Conservation (phyloP, 2,797 vertebrate genomes). For the Xyrichtys novacula region DNA sequence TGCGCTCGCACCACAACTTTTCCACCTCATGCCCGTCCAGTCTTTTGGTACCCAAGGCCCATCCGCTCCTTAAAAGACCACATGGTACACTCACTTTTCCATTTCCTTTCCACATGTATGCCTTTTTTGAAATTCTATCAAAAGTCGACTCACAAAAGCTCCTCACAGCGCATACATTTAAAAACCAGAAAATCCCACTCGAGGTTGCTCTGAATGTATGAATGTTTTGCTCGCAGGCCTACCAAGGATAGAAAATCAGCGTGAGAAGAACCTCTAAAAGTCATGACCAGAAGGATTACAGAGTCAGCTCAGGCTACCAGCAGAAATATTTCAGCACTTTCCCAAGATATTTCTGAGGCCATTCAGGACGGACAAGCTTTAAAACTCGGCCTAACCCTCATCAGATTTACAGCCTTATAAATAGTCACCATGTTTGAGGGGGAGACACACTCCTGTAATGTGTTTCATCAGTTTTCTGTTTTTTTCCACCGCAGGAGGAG, state of each 20-base stretch:
- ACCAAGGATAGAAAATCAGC: constrained; percentile 46
- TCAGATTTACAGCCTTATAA: constrained; percentile 63
- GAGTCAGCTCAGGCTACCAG: constrained; percentile 33
- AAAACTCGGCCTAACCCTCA: constrained; percentile 64
- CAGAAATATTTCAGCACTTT: constrained; percentile 54
- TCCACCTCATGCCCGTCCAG: neutral
- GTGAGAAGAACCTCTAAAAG: constrained; percentile 53
- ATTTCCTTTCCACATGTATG: constrained; percentile 41
- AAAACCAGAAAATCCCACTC: constrained; percentile 61
- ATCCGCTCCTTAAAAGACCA: constrained; percentile 26
- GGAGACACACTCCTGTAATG: constrained; percentile 23
- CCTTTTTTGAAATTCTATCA: constrained; percentile 48
- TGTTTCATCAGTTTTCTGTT: constrained; percentile 47
- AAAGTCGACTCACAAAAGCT: constrained; percentile 35
- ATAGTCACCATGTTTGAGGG: constrained; percentile 46
- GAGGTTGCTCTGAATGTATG: constrained; percentile 38
- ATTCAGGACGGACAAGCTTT: constrained; percentile 61
- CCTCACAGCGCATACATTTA: constrained; percentile 45
- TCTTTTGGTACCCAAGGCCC: constrained; percentile 11
- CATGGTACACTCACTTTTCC: constrained; percentile 31
- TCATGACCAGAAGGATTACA: constrained; percentile 69
- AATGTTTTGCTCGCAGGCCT: constrained; percentile 54
- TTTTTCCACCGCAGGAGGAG: constrained; percentile 58
- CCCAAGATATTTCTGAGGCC: constrained; percentile 59
- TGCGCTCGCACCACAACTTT: neutral